Percentiles rank a stretch among this genome's conserved stretches.
These are phyloP conservation scores for Maccullochella peelii DNA, from an alignment of 2,113 vertebrate species.

Conservation along the genomic window DNA sequence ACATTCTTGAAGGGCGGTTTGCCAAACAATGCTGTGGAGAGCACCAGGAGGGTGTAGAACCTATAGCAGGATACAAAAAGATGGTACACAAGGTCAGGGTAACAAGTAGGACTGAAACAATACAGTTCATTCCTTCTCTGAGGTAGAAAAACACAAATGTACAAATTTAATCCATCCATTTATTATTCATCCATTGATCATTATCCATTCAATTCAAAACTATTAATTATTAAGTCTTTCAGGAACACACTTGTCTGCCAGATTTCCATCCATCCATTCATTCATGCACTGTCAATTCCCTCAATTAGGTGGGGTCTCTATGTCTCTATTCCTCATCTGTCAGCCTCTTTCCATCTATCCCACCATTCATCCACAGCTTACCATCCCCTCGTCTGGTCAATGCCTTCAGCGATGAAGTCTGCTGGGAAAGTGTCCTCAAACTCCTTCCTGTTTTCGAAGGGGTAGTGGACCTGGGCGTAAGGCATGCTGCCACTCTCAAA, in stretches of 20 bases:
- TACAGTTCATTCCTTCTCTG: background rate
- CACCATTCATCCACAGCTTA: slow-evolving; percentile 67
- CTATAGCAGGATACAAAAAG: slow-evolving; percentile 73
- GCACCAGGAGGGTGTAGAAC: slow-evolving; percentile 97
- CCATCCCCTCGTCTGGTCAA: slow-evolving; percentile 98
- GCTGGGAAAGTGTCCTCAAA: slow-evolving; percentile 96
- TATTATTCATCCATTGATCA: background rate
- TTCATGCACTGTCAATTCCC: slow-evolving; percentile 4
- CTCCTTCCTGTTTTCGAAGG: slow-evolving; percentile 92
- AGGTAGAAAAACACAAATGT: background rate
- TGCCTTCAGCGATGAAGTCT: slow-evolving; percentile 98
- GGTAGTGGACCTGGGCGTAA: slow-evolving; percentile 96
- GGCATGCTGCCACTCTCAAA: slow-evolving; percentile 99
- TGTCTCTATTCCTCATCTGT: background rate
- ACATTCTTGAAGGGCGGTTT: slow-evolving; percentile 97
- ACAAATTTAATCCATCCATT: background rate
- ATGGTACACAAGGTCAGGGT: background rate
- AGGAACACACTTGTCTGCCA: background rate
- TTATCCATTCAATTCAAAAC: background rate
- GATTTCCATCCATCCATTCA: background rate
- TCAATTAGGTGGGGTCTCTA: background rate
- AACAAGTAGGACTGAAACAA: background rate
- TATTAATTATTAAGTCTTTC: background rate
- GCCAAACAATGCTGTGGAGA: slow-evolving; percentile 96
- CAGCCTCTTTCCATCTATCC: background rate